Conservation (phyloP, 2,797 vertebrate species). For the Vireo griseus region DNA sequence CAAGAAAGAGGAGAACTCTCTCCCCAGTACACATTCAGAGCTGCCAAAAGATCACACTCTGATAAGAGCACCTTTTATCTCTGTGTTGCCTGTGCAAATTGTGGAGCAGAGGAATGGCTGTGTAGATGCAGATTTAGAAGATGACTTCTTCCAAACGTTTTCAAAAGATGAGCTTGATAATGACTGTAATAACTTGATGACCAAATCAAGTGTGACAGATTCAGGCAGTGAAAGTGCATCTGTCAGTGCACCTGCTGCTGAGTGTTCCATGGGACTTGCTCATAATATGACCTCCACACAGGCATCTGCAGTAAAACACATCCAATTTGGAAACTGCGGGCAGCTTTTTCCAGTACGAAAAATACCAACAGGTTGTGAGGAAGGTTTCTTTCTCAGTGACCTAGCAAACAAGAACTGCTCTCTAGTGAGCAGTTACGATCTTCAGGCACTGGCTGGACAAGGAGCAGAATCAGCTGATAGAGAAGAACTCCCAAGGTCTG, state of each 20-base stretch:
- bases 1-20: neutral
- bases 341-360: constrained; percentile 12
- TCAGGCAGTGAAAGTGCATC: neutral
- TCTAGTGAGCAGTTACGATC: neutral
- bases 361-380: neutral
- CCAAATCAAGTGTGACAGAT: constrained; percentile 10
- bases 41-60: neutral
- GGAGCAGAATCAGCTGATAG: neutral
- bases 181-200: neutral
- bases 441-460: neutral
- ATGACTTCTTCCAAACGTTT: constrained; percentile 8
- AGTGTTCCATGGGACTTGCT: neutral
- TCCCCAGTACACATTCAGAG: neutral
- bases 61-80: neutral
- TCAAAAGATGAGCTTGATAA: constrained; percentile 28
- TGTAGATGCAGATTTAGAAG: neutral
- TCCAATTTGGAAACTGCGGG: neutral
- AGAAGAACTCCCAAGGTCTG: neutral
- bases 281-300: neutral
- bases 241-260: neutral
- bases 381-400: constrained; percentile 46
- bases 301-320: neutral
- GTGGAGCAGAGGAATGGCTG: constrained; percentile 29
- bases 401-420: neutral
- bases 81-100: neutral